These are phyloP conservation scores for Pheosia tremula DNA, from an alignment of 2,888 invertebrate genomes.

Conservation along the genomic window DNA sequence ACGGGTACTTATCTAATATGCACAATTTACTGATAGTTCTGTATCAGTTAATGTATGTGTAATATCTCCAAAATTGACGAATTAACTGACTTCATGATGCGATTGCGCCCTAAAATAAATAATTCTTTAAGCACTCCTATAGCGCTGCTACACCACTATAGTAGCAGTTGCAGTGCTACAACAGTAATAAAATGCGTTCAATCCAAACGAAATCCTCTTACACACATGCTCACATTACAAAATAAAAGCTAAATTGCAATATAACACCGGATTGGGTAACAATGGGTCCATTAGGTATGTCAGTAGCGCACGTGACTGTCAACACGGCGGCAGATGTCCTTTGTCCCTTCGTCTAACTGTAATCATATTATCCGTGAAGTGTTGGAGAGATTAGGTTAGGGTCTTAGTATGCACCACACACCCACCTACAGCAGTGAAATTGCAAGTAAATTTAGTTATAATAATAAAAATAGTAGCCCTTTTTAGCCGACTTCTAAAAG, in stretches of 20 bases:
- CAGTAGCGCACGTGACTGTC: not conserved
- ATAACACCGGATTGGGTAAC: constrained; percentile 19
- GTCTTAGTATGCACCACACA: no score
- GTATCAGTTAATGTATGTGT: no score
- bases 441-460: not conserved
- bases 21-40: no score
- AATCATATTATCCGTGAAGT: not conserved
- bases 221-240: constrained; percentile 19
- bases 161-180: no score
- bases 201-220: constrained; percentile 20
- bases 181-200: not conserved
- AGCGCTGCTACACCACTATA: no score
- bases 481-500: no score
- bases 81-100: no score
- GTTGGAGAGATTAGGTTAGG: not conserved
- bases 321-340: constrained; percentile 1
- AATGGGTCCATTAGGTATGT: constrained; percentile 16
- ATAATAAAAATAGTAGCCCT: no score
- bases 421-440: not conserved
- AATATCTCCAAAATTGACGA: no score
- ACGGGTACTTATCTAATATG: no score
- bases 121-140: no score
- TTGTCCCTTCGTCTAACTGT: constrained; percentile 7
- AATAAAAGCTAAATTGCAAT: constrained; percentile 22
- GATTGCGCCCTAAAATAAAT: no score